Evolutionary conservation across 2,888 invertebrate genomes (phyloP).

Genomic region (Cataglyphis albicans): DNA sequence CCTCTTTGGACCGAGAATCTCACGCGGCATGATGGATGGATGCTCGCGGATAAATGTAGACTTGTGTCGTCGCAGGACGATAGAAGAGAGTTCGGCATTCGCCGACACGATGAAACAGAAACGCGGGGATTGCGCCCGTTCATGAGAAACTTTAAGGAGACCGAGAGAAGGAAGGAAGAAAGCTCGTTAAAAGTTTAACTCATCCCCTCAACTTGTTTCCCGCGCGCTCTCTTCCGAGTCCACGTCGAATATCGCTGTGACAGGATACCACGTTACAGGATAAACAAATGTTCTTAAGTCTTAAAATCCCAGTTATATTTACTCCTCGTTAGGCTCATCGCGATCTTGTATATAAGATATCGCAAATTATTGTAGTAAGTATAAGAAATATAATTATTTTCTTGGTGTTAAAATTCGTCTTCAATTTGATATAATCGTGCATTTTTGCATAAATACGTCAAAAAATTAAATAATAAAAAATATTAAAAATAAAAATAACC

Average conservation of each 20-base stretch:
- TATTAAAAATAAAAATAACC: neutral
- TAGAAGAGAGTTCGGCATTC: conserved; percentile 57
- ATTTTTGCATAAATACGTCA: neutral
- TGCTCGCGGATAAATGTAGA: conserved; percentile 52
- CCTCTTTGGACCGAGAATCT: conserved; percentile 41
- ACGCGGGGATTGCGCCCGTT: conserved; percentile 41
- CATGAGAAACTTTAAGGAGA: conserved; percentile 45
- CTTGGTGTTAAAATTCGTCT: neutral
- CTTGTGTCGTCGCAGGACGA: conserved; percentile 49
- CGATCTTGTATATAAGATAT: neutral
- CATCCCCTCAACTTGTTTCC: conserved; percentile 15
- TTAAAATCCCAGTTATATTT: conserved; percentile 35
- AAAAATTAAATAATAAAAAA: neutral
- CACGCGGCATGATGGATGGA: conserved; percentile 54
- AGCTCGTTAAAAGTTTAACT: conserved; percentile 56
- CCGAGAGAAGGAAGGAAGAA: conserved; percentile 41
- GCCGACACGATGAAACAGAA: conserved; percentile 53
- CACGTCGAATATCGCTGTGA: conserved; percentile 36
- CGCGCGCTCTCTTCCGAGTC: neutral
- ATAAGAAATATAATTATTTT: neutral
- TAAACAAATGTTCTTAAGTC: conserved; percentile 51
- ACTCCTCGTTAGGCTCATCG: neutral
- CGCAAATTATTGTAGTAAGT: neutral
- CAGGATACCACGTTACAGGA: conserved; percentile 37
- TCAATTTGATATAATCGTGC: neutral